Conservation (phyloP, 2,113 vertebrate species). For the Equus przewalskii region DNA sequence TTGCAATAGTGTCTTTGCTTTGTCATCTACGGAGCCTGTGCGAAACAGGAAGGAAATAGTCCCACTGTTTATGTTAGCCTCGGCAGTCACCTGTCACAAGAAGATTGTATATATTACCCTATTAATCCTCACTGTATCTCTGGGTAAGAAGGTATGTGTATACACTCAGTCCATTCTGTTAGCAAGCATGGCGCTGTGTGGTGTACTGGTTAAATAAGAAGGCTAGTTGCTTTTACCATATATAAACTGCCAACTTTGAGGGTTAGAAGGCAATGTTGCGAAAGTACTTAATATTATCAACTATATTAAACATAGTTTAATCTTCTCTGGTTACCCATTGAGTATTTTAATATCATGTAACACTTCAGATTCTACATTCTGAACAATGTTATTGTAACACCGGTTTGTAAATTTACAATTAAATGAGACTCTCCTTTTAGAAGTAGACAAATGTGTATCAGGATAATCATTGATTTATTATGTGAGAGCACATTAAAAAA, state of each 20-base stretch:
- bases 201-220: neutral
- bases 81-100: neutral
- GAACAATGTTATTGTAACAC: neutral
- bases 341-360: neutral
- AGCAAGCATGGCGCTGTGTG: neutral
- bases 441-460: neutral
- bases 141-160: neutral
- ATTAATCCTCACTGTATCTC: neutral
- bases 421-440: neutral
- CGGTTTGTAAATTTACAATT: neutral
- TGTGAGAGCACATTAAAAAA: neutral
- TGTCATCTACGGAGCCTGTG: neutral
- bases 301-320: constrained; percentile 1
- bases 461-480: neutral
- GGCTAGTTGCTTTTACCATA: neutral
- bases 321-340: neutral
- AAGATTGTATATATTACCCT: neutral
- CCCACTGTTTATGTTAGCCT: neutral
- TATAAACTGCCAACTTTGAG: neutral
- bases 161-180: neutral
- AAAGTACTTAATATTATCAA: neutral
- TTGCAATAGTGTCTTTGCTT: neutral
- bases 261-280: constrained; percentile 21
- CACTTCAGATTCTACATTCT: constrained; percentile 1
- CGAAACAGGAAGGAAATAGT: neutral